phyloP scores from a whole-genome alignment of 2,113 vertebrate genomes.

The Lycocorax pyrrhopterus region DNA sequence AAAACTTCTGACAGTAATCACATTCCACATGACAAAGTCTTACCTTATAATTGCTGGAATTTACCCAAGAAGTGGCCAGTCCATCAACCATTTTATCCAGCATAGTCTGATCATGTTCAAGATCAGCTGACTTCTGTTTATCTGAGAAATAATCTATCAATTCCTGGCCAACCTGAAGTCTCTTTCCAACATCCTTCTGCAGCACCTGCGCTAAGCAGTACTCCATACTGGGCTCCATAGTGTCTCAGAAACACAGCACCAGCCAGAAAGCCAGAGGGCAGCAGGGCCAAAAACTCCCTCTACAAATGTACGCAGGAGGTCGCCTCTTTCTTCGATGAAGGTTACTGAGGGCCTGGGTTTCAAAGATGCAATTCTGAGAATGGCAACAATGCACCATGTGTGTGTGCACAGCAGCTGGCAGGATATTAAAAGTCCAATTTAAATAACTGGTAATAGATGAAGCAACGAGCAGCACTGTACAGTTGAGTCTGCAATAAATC shows the following conservation, averaged over 20 bases:
- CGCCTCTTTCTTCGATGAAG: slow-evolving; percentile 73
- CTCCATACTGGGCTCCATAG: slow-evolving; percentile 93
- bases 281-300: slow-evolving; percentile 61
- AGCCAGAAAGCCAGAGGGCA: slow-evolving; percentile 70
- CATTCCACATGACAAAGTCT: slow-evolving; percentile 14
- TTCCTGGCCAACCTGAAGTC: slow-evolving; percentile 94
- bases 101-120: slow-evolving; percentile 94
- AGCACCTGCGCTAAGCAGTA: slow-evolving; percentile 89
- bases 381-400: slow-evolving; percentile 99
- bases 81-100: slow-evolving; percentile 97
- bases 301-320: slow-evolving; percentile 61
- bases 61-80: slow-evolving; percentile 95
- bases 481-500: slow-evolving; percentile 75
- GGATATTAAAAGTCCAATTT: slow-evolving; percentile 84
- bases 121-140: slow-evolving; percentile 89
- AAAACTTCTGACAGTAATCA: neutral
- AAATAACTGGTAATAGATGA: slow-evolving; percentile 81
- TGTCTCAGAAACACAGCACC: slow-evolving; percentile 65
- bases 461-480: slow-evolving; percentile 64
- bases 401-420: slow-evolving; percentile 91
- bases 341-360: slow-evolving; percentile 80
- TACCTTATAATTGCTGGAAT: slow-evolving; percentile 99
- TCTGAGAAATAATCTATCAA: slow-evolving; percentile 92
- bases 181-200: slow-evolving; percentile 93
- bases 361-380: slow-evolving; percentile 86